These are phyloP conservation scores for Stenchaetothrips biformis DNA, from an alignment of 2,888 invertebrate genomes.

Conservation along the genomic window DNA sequence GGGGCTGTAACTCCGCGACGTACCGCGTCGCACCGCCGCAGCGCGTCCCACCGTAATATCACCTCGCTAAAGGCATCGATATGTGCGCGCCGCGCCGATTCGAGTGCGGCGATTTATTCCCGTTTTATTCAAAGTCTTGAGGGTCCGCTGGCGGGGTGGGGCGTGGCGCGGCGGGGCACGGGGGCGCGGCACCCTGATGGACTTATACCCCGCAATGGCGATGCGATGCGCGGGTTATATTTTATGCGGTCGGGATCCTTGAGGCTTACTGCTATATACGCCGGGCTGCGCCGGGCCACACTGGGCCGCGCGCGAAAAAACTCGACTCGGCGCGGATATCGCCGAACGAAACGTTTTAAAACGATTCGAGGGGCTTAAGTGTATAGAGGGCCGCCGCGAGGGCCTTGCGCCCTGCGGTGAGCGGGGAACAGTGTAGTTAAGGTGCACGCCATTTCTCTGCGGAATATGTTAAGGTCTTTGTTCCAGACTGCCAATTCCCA, in stretches of 20 bases:
- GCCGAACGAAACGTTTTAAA: conserved; percentile 23
- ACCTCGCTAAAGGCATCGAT: neutral
- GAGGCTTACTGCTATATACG: conserved; percentile 7
- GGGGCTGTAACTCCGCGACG: no score
- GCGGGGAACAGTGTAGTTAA: conserved; percentile 23
- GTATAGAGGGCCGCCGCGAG: neutral
- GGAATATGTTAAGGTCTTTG: conserved; percentile 25
- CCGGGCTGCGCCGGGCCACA: neutral
- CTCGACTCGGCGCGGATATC: conserved; percentile 5
- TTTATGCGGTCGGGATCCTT: conserved; percentile 17
- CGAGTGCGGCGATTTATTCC: neutral
- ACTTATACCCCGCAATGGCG: neutral
- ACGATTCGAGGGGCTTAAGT: conserved; percentile 17
- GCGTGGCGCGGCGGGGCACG: neutral
- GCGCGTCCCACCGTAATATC: neutral
- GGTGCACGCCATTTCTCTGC: conserved; percentile 20
- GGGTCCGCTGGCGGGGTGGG: no score
- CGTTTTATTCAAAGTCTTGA: conserved; percentile 8
- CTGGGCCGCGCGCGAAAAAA: conserved; percentile 15
- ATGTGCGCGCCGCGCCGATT: neutral
- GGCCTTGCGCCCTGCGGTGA: conserved; percentile 1
- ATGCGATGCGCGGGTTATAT: conserved; percentile 15
- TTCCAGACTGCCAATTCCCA: conserved; percentile 22
- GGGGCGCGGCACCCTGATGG: neutral
- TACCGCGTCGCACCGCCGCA: neutral